Base-by-base conservation (phyloP, 2,888 invertebrate species). In the Caenorhabditis uteleia region DNA sequence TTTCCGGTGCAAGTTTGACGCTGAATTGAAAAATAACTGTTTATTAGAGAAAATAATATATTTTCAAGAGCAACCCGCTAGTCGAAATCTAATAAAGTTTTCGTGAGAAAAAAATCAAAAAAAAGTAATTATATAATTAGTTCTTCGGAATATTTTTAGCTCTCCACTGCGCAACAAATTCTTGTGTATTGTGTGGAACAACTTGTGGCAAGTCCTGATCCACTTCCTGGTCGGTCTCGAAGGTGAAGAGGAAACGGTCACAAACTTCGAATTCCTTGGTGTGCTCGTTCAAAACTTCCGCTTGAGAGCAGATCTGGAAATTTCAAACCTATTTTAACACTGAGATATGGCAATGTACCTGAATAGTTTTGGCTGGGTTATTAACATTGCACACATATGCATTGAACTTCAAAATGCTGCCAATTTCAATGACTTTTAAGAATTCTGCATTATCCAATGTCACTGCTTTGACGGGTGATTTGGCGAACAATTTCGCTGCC, bases 101-200 rank as follows among this genome's bases (percentile, higher is more conserved):
- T n/a, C n/a, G n/a, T n/a, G n/a, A n/a, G n/a, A n/a, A n/a, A n/a
- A n/a, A n/a, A n/a, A n/a, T n/a, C n/a, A n/a, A n/a, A n/a, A n/a
- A n/a, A n/a, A n/a, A n/a, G n/a, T n/a, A n/a, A n/a, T n/a, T n/a
- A n/a, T n/a, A n/a, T n/a, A n/a, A n/a, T n/a, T n/a, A n/a, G n/a
- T n/a, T n/a, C n/a, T n/a, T n/a, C 21, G n/a, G 21, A 16, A 34
- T 20, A 20, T 47, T 48, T 33, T 45, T 48, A 21, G 49, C 54
- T 38, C 38, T 58, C 58, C 55, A 53, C 38, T 65, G 64, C 5
- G 54, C 49, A n/a, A 65, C 50, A 36, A 54, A 49, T 40, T 65
- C 58, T 25, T 50, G 53, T 38, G 50, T 49, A 23, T 39, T 65
- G 27, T 58, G 58, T 34, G 65, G 55, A 18, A 59, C 42, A 6